A percentile compares a stretch with the other conserved stretches of the same genome.
Evolutionary conservation across 1,140 invertebrate genomes (phyloP).

Genomic region (Proales similis): DNA sequence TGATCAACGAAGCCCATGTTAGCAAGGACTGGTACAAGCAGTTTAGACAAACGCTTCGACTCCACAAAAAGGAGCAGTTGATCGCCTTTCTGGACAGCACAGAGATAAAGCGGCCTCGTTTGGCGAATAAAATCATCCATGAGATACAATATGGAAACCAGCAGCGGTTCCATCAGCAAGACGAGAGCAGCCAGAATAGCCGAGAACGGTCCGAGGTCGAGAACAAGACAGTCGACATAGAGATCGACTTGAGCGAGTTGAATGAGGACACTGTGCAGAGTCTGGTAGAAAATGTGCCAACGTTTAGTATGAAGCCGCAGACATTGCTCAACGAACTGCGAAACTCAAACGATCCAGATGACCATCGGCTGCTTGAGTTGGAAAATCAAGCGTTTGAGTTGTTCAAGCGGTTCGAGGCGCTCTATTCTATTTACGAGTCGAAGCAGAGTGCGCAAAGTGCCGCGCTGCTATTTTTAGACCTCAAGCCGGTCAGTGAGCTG

Average conservation of each 20-base stretch:
- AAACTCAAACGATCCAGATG: slow-evolving; percentile 12
- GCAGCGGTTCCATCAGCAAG: too few relatives aligned
- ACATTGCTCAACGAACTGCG: slow-evolving; percentile 13
- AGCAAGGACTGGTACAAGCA: slow-evolving; percentile 25
- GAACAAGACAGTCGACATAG: too few relatives aligned
- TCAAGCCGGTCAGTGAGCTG: too few relatives aligned
- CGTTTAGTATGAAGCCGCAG: background rate
- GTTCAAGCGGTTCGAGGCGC: slow-evolving; percentile 12
- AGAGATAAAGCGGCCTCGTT: slow-evolving; percentile 23
- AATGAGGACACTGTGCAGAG: too few relatives aligned
- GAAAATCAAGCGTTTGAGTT: slow-evolving; percentile 25
- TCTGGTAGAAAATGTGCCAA: background rate
- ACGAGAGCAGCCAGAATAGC: too few relatives aligned
- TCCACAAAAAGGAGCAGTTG: slow-evolving; percentile 1
- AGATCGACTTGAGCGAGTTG: too few relatives aligned
- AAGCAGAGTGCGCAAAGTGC: too few relatives aligned
- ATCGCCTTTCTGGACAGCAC: slow-evolving; percentile 34
- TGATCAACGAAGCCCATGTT: too few relatives aligned
- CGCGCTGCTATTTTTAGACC: too few relatives aligned
- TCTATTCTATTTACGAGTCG: slow-evolving; percentile 1
- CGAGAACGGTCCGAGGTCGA: too few relatives aligned
- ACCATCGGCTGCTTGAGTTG: background rate
- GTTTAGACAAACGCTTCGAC: slow-evolving; percentile 4
- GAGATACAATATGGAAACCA: background rate
- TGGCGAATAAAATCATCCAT: slow-evolving; percentile 24